Base-by-base conservation (phyloP, 2,113 vertebrate species). In the Abramis brama region DNA sequence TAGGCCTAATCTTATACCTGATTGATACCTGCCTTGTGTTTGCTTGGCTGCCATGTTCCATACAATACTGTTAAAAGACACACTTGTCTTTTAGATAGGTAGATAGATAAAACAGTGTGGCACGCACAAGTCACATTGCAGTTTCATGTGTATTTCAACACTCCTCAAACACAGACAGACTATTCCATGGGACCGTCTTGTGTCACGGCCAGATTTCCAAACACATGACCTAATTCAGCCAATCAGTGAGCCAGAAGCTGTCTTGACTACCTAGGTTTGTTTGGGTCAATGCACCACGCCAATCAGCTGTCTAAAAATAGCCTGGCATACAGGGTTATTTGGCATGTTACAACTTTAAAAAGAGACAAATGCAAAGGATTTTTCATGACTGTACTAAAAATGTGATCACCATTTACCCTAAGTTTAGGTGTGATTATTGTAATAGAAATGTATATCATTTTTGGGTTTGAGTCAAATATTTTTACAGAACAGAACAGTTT, bases 61-160 rank as follows among this genome's bases (percentile, higher is more conserved):
- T 4, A 39, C 9, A 73, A 73, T 73, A 73, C 66, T 21, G 7
- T 55, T 21, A 62, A 25, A n/a, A 25, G 0, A 9, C 3, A 60
- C 21, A 23, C 3, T 43, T 9, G 43, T 43, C 47, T 50, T 50
- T 50, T 17, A 52, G 74, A 75, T 13, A 27, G 9, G 13, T n/a
- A 25, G 43, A 75, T 3, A 7, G 73, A 47, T 12, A 12, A 64
- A 68, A 82, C 6, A 68, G 30, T 33, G 15, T 39, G 57, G 36
- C 17, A 52, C 50, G 36, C 17, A 52, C 50, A 39, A 43, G 36
- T n/a, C 23, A 45, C 9, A 74, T 13, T 11, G 66, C 66, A 25
- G 23, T 70, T 75, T 50, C 8, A 75, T 57, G 27, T 77, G 25
- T 33, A 77, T 77, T 55, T 77, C 76, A 78, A 36, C 52, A 79